These are phyloP conservation scores for Merodon equestris DNA, from an alignment of 2,888 invertebrate species.

Conservation along the genomic window DNA sequence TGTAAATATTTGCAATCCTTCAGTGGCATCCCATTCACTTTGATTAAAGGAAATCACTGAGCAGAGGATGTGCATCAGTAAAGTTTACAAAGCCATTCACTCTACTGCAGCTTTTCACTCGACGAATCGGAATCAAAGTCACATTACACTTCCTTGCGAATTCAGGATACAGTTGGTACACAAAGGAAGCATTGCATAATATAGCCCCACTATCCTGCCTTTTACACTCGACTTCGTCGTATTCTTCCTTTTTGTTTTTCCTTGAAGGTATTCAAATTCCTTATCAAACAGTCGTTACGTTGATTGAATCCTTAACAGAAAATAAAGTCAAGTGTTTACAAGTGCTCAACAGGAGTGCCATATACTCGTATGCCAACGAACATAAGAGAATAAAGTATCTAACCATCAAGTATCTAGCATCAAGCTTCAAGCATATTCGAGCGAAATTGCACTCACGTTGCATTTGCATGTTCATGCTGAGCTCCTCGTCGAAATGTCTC, in stretches of 20 bases:
- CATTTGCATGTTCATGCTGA: slow-evolving; percentile 3
- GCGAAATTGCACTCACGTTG: slow-evolving; percentile 30
- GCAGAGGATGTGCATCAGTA: not conserved
- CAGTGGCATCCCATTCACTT: not conserved
- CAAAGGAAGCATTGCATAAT: no score
- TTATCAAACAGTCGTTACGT: slow-evolving; percentile 55
- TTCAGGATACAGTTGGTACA: not conserved
- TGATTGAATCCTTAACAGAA: slow-evolving; percentile 58
- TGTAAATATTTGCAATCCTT: no score
- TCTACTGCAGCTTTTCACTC: no score
- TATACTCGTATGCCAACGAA: not conserved
- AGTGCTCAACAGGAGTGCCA: slow-evolving; percentile 42
- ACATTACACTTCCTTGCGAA: no score
- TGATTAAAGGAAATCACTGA: not conserved
- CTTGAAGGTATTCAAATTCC: slow-evolving; percentile 40
- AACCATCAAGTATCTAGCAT: no score
- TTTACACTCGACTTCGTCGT: no score
- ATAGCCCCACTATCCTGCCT: no score
- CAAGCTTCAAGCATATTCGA: slow-evolving; percentile 21
- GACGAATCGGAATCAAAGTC: no score
- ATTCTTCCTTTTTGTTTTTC: no score
- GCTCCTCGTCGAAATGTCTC: not conserved
- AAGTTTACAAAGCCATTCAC: no score
- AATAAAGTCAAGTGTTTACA: slow-evolving; percentile 58
- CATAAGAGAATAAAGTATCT: no score